phyloP scores from a whole-genome alignment of 1,140 invertebrate genomes.

The Conus betulinus region DNA sequence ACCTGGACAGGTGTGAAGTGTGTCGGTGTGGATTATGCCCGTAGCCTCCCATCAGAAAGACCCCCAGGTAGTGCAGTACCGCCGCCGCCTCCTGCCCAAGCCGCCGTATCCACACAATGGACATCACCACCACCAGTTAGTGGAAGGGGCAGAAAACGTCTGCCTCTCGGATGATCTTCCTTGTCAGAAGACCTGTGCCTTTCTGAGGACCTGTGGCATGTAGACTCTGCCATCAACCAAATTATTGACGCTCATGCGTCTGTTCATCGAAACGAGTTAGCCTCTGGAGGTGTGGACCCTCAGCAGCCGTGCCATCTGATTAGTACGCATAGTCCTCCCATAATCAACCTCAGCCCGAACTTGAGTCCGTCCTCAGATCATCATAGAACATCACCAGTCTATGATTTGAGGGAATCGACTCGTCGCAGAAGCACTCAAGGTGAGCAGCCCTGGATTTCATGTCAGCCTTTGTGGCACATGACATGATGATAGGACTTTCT shows the following conservation, averaged over 20 bases:
- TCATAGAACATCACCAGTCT: conserved; percentile 70
- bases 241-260: conserved; percentile 26
- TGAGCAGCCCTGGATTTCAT: conserved; percentile 28
- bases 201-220: conserved; percentile 24
- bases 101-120: conserved; percentile 48
- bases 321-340: conserved; percentile 73
- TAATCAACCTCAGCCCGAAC: conserved; percentile 74
- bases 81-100: conserved; percentile 51
- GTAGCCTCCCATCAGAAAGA: conserved; percentile 67
- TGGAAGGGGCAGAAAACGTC: conserved; percentile 40
- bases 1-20: background rate
- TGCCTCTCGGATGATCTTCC: conserved; percentile 37
- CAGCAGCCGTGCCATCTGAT: conserved; percentile 58
- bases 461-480: background rate
- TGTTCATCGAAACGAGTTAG: conserved; percentile 28
- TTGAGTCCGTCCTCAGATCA: conserved; percentile 70
- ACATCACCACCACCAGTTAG: conserved; percentile 42
- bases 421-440: conserved; percentile 68
- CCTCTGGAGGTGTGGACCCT: conserved; percentile 35
- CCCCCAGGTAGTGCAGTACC: conserved; percentile 59
- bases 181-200: conserved; percentile 23
- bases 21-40: conserved; percentile 57
- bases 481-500: too few species aligned
- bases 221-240: conserved; percentile 29
- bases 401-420: conserved; percentile 72